Evolutionary conservation across 2,888 invertebrate genomes (phyloP), one percentile per base, ranked within the genome.

Genomic region (Dasypogon diadema): DNA sequence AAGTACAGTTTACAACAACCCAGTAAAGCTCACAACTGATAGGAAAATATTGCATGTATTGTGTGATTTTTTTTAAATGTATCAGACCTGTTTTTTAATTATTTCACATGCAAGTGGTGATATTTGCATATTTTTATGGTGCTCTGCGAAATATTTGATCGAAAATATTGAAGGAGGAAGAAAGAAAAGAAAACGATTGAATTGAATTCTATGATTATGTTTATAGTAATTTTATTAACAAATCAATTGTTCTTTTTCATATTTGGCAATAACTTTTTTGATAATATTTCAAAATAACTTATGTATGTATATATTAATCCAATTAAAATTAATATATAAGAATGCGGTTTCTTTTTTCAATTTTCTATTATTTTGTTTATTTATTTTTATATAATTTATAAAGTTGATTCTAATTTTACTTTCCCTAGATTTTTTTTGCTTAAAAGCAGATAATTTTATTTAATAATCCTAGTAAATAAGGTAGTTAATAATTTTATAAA

Each of bases 371-470:
- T 51, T 68, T 18, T 51, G 65, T 60, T 68, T 76, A 42, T 74
- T 65, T 46, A 8, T 22, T 70, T 68, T 76, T 68, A 74, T 68
- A 65, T 48, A 12, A 18, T 72, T 76, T 54, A 48, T 70, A 77
- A 70, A 77, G 60, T 48, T 77, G 24, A 63, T 63, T 70, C 60
- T 75, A 77, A 75, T 70, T 18, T 72, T 77, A 72, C 48, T 65
- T 75, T 77, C 72, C 75, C 72, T 77, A 77, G 73, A 70, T 21
- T 68, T 77, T n/a, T 73, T 78, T 78, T 70, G 79, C 79, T 79
- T 79, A 78, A 79, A 80, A 80, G 79, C 79, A 77, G 75, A 77
- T 77, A 76, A 78, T 79, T 79, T 79, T 51, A 18, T 68, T 68
- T 30, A 22, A 51, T 51, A 22, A 18, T 42, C 42, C 42, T 63